Evolutionary conservation across 2,113 vertebrate genomes (phyloP).

Genomic region (Plotosus lineatus): DNA sequence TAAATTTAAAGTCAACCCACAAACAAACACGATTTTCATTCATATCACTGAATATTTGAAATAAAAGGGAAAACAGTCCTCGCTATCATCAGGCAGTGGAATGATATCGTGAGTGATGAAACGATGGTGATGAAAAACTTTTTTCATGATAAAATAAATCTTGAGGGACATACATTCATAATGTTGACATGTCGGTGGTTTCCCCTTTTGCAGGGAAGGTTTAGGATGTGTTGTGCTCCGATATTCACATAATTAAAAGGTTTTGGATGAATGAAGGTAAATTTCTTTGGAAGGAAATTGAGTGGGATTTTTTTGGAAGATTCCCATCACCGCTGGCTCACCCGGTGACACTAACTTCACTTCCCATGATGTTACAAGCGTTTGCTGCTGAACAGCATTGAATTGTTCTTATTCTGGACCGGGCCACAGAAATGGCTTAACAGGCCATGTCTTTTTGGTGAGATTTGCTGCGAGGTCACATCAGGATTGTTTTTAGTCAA

Average conservation of each 20-base stretch:
- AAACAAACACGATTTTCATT: too few relatives aligned
- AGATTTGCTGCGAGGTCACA: neutral
- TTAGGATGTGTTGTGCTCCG: neutral
- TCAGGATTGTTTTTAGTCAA: neutral
- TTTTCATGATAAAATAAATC: neutral
- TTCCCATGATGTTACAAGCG: neutral
- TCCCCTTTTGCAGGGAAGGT: neutral
- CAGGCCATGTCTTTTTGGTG: neutral
- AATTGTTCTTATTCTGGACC: neutral
- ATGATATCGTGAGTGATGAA: neutral
- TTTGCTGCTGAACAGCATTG: slow-evolving; percentile 2
- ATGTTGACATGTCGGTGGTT: neutral
- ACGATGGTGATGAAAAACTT: neutral
- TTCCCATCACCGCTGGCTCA: slow-evolving; percentile 36
- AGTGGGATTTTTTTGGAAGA: neutral
- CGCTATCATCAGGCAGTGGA: neutral
- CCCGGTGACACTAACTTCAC: neutral
- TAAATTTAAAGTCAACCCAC: too few relatives aligned
- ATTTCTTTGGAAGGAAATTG: neutral
- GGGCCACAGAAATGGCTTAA: neutral
- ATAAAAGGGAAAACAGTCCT: neutral
- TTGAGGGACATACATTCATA: neutral
- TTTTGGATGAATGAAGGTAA: neutral
- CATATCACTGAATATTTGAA: too few relatives aligned
- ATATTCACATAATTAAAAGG: neutral